Percentiles rank a stretch among this genome's conserved stretches.
Evolutionary conservation across 2,113 vertebrate species (phyloP).

Genomic region (Chloropsis cyanopogon): DNA sequence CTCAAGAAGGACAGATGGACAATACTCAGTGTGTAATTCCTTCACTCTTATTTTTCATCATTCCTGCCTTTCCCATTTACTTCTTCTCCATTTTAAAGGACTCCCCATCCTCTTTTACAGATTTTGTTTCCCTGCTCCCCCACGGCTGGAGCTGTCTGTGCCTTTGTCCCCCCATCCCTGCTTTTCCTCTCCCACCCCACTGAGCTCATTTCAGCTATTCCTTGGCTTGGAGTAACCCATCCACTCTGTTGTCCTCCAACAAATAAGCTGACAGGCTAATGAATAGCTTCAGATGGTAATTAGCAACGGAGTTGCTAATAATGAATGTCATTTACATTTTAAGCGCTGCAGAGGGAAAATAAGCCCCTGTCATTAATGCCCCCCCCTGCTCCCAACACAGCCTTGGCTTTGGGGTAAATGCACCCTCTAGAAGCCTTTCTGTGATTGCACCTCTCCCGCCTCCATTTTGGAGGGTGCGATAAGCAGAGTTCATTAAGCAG

Average conservation of each 20-base stretch:
- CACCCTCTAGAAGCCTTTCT: neutral
- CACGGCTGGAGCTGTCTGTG: neutral
- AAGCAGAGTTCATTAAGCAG: conserved; percentile 18
- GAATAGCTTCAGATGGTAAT: conserved; percentile 75
- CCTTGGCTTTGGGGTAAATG: neutral
- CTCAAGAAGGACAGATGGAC: accelerated
- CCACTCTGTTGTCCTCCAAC: conserved; percentile 56
- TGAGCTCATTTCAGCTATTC: conserved; percentile 35
- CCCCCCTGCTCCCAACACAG: neutral
- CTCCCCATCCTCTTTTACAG: neutral
- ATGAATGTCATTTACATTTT: conserved; percentile 75
- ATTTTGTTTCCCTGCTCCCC: neutral
- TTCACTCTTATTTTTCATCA: neutral
- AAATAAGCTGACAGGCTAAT: conserved; percentile 73
- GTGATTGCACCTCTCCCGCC: neutral
- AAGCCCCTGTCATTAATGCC: neutral
- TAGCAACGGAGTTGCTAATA: conserved; percentile 75
- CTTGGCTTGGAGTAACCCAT: neutral
- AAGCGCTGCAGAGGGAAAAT: conserved; percentile 64
- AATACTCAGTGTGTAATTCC: neutral
- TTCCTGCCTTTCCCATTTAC: neutral
- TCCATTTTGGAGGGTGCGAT: neutral
- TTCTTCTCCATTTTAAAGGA: neutral
- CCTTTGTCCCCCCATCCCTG: neutral
- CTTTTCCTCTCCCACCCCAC: neutral